phyloP scores from a whole-genome alignment of 2,888 invertebrate genomes.

The Sinopyrophorus schimmeli region DNA sequence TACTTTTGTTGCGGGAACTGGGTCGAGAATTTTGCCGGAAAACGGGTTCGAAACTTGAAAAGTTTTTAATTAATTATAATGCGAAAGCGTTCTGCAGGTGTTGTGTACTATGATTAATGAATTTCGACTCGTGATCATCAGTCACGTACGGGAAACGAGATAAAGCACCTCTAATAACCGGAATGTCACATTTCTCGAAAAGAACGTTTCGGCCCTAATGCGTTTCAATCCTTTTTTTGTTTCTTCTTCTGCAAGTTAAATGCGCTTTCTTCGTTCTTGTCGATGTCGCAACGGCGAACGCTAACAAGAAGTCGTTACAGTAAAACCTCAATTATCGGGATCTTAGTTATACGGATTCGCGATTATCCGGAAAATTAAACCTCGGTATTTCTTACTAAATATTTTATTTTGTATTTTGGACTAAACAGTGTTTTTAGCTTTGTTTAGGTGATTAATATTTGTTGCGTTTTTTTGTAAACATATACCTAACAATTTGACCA shows the following conservation, averaged over 20 bases:
- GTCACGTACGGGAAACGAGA: constrained; percentile 28
- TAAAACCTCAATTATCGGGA: not conserved
- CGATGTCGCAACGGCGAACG: not conserved
- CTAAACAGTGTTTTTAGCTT: too few species aligned
- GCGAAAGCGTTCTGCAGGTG: constrained; percentile 27
- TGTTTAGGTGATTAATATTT: too few species aligned
- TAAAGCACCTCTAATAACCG: constrained; percentile 27
- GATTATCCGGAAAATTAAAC: too few species aligned
- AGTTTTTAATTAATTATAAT: constrained; percentile 31
- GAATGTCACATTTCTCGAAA: constrained; percentile 24
- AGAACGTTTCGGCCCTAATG: constrained; percentile 17
- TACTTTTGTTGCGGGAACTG: too few species aligned
- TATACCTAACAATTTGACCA: too few species aligned
- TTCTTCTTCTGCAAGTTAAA: not conserved
- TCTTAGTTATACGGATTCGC: too few species aligned
- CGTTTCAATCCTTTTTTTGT: constrained; percentile 12
- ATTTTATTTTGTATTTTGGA: too few species aligned
- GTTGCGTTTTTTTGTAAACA: too few species aligned
- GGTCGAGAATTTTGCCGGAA: not conserved
- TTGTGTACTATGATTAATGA: constrained; percentile 30
- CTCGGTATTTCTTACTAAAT: too few species aligned
- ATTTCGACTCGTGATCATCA: constrained; percentile 28
- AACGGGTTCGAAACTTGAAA: constrained; percentile 13
- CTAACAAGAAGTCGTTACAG: not conserved
- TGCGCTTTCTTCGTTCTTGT: not conserved